Evolutionary conservation across 1,140 invertebrate species (phyloP), one percentile per base, ranked within the genome.

Genomic region (Bactericera cockerelli): DNA sequence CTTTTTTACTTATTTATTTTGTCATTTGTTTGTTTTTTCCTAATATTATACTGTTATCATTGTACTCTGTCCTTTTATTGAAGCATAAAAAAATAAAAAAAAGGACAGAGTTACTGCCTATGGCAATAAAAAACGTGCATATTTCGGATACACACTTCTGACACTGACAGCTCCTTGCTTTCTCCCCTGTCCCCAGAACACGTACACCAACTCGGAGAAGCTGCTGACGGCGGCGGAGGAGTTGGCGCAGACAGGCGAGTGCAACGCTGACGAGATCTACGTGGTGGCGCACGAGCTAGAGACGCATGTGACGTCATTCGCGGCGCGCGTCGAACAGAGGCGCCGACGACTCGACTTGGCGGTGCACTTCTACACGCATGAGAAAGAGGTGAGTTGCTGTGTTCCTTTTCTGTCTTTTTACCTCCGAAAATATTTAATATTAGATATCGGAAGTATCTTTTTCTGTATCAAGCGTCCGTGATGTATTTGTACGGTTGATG

Each of bases 141-240:
- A n/a, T n/a, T n/a, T n/a, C n/a, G n/a, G n/a, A n/a, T n/a, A n/a
- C n/a, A n/a, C n/a, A n/a, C n/a, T n/a, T n/a, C n/a, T n/a, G n/a
- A n/a, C n/a, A n/a, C n/a, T n/a, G n/a, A n/a, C n/a, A n/a, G n/a
- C n/a, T n/a, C n/a, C n/a, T n/a, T n/a, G n/a, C n/a, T n/a, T n/a
- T n/a, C n/a, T n/a, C n/a, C n/a, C 61, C 16, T 65, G 60, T 75
- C 78, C 28, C 22, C 76, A 98, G 85, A 98, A 98, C 69, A 99
- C 96, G 0, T 97, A 98, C 68, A 96, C 92, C 24, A 99, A 99
- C 75, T 94, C 95, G 1, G 93, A 98, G 66, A 98, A 99, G 72
- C 74, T 99, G 19, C 74, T 98, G 22, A 86, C 89, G 0, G 94
- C 94, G 0, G 94, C 94, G 0, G 92, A 97, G 67, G 94, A 98